Evolutionary conservation across 2,797 vertebrate genomes (phyloP).

Genomic region (Hapalemur alaotrensis): DNA sequence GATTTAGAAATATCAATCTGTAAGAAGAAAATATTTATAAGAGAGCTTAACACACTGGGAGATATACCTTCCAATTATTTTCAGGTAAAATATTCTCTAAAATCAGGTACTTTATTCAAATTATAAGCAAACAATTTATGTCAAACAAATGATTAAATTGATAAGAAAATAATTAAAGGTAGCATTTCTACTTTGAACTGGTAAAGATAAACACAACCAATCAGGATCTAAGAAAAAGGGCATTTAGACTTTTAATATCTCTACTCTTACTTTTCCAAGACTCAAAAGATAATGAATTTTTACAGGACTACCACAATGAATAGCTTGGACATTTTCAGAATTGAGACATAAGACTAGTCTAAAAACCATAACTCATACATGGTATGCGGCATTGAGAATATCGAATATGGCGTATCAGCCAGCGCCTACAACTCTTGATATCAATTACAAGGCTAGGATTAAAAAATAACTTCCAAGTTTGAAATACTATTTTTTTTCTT

Average conservation of each 20-base stretch:
- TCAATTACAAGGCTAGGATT: neutral
- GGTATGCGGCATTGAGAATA: neutral
- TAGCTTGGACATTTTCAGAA: neutral
- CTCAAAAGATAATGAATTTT: neutral
- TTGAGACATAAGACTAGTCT: neutral
- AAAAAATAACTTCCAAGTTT: constrained; percentile 5
- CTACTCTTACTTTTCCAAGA: neutral
- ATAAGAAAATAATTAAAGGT: constrained; percentile 33
- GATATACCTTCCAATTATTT: neutral
- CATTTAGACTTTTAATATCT: constrained; percentile 4
- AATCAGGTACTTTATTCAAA: constrained; percentile 36
- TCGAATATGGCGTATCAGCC: neutral
- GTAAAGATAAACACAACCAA: neutral
- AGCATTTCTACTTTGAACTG: constrained; percentile 2
- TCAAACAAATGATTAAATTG: neutral
- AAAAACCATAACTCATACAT: neutral
- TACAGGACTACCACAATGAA: neutral
- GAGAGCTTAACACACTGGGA: neutral
- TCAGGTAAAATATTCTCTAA: constrained; percentile 16
- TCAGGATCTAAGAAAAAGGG: neutral
- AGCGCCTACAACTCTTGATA: neutral
- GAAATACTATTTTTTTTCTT: constrained; percentile 34
- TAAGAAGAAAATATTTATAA: neutral
- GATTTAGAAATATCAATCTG: constrained; percentile 11
- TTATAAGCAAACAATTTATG: constrained; percentile 1